Percentiles rank a stretch among this genome's conserved stretches.
Evolutionary conservation across 2,888 invertebrate genomes (phyloP).

Genomic region (Euplagia quadripunctaria): DNA sequence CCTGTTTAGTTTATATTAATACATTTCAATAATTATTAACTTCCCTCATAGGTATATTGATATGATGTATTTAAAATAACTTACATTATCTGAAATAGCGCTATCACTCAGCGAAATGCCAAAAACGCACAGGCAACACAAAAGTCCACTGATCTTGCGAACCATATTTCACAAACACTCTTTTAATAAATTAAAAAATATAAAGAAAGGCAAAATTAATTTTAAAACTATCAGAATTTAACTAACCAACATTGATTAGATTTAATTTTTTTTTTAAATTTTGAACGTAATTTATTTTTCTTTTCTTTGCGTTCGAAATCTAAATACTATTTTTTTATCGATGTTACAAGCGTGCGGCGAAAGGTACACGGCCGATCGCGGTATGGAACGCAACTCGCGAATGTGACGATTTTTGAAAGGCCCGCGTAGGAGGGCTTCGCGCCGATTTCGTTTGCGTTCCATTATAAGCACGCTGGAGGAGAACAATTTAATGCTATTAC

Average conservation of each 20-base stretch:
- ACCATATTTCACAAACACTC: slow-evolving; percentile 70
- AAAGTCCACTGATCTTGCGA: slow-evolving; percentile 78
- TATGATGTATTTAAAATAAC: slow-evolving; percentile 48
- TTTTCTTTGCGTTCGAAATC: slow-evolving; percentile 40
- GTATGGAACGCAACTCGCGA: slow-evolving; percentile 72
- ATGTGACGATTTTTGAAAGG: slow-evolving; percentile 85
- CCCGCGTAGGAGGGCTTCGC: slow-evolving; percentile 87
- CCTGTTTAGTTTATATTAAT: too few species aligned
- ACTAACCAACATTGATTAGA: not conserved
- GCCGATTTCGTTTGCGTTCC: slow-evolving; percentile 78
- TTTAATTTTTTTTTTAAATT: not conserved
- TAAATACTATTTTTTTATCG: slow-evolving; percentile 38
- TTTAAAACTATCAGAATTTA: not conserved
- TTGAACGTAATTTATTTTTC: slow-evolving; percentile 23
- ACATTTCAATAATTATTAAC: too few species aligned
- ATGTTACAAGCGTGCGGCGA: slow-evolving; percentile 68
- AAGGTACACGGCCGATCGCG: slow-evolving; percentile 77
- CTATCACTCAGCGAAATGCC: slow-evolving; percentile 80
- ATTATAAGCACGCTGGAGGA: slow-evolving; percentile 59
- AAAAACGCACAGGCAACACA: slow-evolving; percentile 81
- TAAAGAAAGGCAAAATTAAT: not conserved
- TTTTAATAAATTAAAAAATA: slow-evolving; percentile 12
- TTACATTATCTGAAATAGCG: slow-evolving; percentile 82
- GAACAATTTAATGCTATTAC: slow-evolving; percentile 3
- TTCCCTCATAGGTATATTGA: not conserved